Base-by-base conservation (phyloP, 2,888 invertebrate species). In the Lycocerus yunnanus region DNA sequence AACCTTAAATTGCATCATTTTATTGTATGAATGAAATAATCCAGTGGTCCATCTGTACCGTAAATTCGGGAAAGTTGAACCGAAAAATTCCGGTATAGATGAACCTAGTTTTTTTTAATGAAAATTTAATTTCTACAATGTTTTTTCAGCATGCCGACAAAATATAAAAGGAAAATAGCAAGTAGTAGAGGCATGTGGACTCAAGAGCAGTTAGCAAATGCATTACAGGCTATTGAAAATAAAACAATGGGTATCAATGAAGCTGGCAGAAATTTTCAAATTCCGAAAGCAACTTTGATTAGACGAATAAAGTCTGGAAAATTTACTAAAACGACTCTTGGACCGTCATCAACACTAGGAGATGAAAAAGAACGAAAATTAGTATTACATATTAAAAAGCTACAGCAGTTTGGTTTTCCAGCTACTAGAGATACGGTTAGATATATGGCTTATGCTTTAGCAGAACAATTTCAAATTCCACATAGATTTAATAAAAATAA, bases 221-320 rank as follows among this genome's bases (percentile, higher is more conserved):
- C n/a, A n/a, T n/a, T n/a, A n/a, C n/a, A n/a, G n/a, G n/a, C n/a
- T n/a, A n/a, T n/a, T n/a, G n/a, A n/a, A n/a, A 72, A 59, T 58
- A 15, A 71, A 20, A 69, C 21, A 66, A 67, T 74, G 65, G 69
- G 72, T 60, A 58, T 68, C 24, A 75, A 72, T 27, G 15, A 59
- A 20, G 75, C 72, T n/a, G 60, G 59, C 27, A 61, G 66, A 68
- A 3, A 68, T 10, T 74, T 71, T 65, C 66, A 71, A 58, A 68
- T 74, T 15, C 68, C 68, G 13, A 63, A 66, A 24, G 16, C 72
- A 15, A 75, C 68, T 3, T 59, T 71, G 27, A 61, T 61, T 20
- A 21, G 43, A 15, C n/a, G 69, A 21, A 58, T 68, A 20, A 71
- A 74, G 58, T 58, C 67, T 13, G 15, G 27, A 11, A 24, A 63